Evolutionary conservation across 1,140 invertebrate species (phyloP).

Genomic region (Laupala kohalensis): DNA sequence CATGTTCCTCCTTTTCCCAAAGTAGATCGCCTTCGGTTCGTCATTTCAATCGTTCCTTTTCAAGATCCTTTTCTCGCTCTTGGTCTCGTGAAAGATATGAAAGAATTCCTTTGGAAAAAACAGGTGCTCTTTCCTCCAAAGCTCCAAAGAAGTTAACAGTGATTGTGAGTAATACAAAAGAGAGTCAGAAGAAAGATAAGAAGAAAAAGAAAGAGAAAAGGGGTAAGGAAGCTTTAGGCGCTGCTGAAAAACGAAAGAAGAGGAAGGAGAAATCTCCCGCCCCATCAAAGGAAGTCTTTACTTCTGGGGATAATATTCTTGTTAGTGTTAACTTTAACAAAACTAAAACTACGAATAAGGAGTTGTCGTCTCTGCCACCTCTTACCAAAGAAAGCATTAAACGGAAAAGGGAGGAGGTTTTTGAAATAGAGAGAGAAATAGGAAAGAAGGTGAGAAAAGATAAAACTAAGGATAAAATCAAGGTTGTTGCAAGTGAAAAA

Average conservation of each 20-base stretch:
- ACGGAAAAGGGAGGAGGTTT: constrained; percentile 24
- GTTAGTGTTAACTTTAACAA: constrained; percentile 81
- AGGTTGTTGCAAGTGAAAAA: constrained; percentile 26
- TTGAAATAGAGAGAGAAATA: constrained; percentile 15
- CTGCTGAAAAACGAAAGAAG: constrained; percentile 26
- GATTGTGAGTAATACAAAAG: constrained; percentile 17
- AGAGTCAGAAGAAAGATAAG: constrained; percentile 28
- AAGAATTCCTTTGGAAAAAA: constrained; percentile 8
- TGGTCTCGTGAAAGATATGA: constrained; percentile 20
- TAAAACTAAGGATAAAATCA: constrained; percentile 31
- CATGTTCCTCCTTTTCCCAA: constrained; percentile 19
- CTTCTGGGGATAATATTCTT: constrained; percentile 80
- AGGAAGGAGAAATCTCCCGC: constrained; percentile 38
- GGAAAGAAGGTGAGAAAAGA: constrained; percentile 18
- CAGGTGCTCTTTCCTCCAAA: not conserved
- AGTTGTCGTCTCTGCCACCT: constrained; percentile 23
- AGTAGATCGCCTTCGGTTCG: constrained; percentile 25
- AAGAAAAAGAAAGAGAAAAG: constrained; percentile 41
- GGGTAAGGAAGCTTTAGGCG: constrained; percentile 24
- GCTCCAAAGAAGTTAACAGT: constrained; percentile 14
- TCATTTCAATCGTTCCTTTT: constrained; percentile 7
- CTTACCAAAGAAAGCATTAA: constrained; percentile 25
- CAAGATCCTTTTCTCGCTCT: constrained; percentile 8
- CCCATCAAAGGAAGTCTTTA: constrained; percentile 78
- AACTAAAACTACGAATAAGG: constrained; percentile 28